These are phyloP conservation scores for Caenorhabditis sp. DNA, from an alignment of 2,888 invertebrate species.

Conservation along the genomic window DNA sequence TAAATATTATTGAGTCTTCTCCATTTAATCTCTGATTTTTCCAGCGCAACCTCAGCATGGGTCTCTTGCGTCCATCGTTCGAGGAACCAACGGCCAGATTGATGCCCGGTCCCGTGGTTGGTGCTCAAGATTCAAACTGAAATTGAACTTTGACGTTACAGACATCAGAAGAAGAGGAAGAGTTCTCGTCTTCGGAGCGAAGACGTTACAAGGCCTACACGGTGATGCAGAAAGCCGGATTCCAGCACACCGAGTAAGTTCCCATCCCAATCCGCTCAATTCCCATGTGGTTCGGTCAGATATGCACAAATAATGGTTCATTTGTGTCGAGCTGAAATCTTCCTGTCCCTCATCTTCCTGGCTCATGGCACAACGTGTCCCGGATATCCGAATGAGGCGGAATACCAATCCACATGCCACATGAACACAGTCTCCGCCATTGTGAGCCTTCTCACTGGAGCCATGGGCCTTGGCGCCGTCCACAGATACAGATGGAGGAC, in stretches of 20 bases:
- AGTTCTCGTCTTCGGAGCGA: constrained; percentile 62
- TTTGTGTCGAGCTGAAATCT: constrained; percentile 75
- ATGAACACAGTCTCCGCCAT: constrained; percentile 77
- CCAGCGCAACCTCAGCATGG: constrained; percentile 65
- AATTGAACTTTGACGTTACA: constrained; percentile 18
- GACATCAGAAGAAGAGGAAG: constrained; percentile 70
- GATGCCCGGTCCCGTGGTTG: constrained; percentile 65
- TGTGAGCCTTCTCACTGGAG: constrained; percentile 75
- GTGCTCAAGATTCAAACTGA: constrained; percentile 1
- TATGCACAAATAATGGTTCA: constrained; percentile 75
- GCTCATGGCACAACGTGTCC: constrained; percentile 64
- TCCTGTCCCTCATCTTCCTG: constrained; percentile 73
- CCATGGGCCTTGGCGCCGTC: constrained; percentile 77
- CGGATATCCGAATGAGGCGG: constrained; percentile 69
- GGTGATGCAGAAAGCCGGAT: constrained; percentile 76
- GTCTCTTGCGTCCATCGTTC: constrained; percentile 70
- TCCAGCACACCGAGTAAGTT: constrained; percentile 76
- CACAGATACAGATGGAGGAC: constrained; percentile 76
- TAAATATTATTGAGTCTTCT: constrained; percentile 23
- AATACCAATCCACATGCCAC: constrained; percentile 77
- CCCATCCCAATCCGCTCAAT: not conserved
- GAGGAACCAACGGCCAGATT: constrained; percentile 72
- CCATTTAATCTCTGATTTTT: constrained; percentile 19
- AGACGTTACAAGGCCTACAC: constrained; percentile 76
- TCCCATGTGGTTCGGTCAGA: too few relatives aligned